Percentiles rank a stretch among this genome's conserved stretches.
Evolutionary conservation across 2,113 vertebrate species (phyloP).

Genomic region (Hipposideros armiger): DNA sequence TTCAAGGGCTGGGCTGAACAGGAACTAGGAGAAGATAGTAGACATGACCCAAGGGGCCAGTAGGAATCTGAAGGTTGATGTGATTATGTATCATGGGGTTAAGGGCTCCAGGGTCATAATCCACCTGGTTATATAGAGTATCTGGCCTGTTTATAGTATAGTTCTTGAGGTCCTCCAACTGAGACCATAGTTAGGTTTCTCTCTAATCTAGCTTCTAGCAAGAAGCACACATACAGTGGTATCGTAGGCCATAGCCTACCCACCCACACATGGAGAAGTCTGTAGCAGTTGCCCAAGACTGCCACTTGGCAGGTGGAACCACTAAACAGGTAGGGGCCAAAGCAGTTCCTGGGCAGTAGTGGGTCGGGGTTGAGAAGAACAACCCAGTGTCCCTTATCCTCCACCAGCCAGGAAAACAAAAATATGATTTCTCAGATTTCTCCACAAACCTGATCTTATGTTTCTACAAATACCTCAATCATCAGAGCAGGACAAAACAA

Average conservation of each 20-base stretch:
- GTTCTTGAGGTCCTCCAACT: not conserved
- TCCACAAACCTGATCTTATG: not conserved
- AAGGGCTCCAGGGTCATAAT: not conserved
- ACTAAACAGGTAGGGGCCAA: not conserved
- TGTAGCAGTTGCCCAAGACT: not conserved
- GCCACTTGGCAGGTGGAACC: not conserved
- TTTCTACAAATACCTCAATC: not conserved
- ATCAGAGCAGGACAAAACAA: not conserved
- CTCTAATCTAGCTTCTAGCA: not conserved
- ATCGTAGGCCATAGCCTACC: not conserved
- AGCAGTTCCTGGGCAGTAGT: not conserved
- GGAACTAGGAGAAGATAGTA: not conserved
- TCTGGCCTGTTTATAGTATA: not conserved
- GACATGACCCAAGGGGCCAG: no score
- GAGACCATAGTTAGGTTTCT: not conserved
- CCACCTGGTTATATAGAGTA: not conserved
- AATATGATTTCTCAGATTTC: not conserved
- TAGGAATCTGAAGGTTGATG: not conserved
- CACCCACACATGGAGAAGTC: not conserved
- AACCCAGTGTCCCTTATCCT: not conserved
- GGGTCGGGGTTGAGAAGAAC: not conserved
- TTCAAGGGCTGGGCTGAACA: not conserved
- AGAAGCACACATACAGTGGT: not conserved
- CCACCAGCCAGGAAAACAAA: not conserved
- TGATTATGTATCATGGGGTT: not conserved